Conservation (phyloP, 2,888 invertebrate species). For the Alloplasta piceator region DNA sequence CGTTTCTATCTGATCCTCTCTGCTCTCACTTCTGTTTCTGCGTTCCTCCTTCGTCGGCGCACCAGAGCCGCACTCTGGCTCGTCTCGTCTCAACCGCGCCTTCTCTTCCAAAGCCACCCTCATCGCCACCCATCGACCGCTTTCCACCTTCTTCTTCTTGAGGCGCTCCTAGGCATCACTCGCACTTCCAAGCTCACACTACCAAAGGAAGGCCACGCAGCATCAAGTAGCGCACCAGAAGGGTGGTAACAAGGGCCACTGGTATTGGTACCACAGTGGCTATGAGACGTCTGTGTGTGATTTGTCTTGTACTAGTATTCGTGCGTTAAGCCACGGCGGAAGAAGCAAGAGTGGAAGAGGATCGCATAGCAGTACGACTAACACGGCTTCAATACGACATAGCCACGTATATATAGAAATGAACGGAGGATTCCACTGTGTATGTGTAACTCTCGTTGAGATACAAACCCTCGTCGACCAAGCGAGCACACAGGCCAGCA, state of each 20-base stretch:
- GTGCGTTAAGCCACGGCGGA: conserved; percentile 46
- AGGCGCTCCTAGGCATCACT: conserved; percentile 63
- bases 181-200: conserved; percentile 55
- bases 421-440: too few relatives aligned
- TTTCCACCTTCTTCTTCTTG: conserved; percentile 69
- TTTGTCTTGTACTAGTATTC: conserved; percentile 52
- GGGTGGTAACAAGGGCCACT: conserved; percentile 22
- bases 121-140: conserved; percentile 63
- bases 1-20: conserved; percentile 62
- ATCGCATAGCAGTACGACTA: conserved; percentile 42
- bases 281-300: conserved; percentile 55
- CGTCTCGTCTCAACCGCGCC: conserved; percentile 50
- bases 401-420: conserved; percentile 12
- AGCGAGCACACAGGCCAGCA: conserved; percentile 51
- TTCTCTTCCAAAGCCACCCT: conserved; percentile 64
- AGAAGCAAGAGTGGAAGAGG: conserved; percentile 24
- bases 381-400: conserved; percentile 54
- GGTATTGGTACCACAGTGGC: conserved; percentile 59
- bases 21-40: conserved; percentile 41
- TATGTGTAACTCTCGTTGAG: conserved; percentile 33
- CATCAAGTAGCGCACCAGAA: conserved; percentile 46
- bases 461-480: conserved; percentile 67
- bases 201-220: conserved; percentile 37
- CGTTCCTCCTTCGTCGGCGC: conserved; percentile 64
- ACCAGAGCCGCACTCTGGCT: conserved; percentile 59